Evolutionary conservation across 2,888 invertebrate genomes (phyloP), one percentile per base, ranked within the genome.

Genomic region (Uloborus plumipes): DNA sequence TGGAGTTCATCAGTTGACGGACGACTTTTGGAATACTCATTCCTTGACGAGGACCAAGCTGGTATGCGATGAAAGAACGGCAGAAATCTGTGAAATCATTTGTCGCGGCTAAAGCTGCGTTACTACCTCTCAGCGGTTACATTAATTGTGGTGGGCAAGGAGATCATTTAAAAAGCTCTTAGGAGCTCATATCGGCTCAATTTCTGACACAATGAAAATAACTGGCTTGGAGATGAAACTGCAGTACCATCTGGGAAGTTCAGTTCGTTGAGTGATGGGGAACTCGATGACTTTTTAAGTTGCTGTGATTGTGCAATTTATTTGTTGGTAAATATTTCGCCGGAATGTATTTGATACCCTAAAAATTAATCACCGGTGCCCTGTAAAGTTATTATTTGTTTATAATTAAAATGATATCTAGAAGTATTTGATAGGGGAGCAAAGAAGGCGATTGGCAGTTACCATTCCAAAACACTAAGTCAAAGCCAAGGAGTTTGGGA

Each of bases 1-100:
- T 81, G 80, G 74, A 81, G 74, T 81, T 81, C 80, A 81, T 81
- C 80, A 81, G 80, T 80, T 80, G 74, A 74, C 80, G 70, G 73
- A 67, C 62, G 73, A 74, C 80, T 74, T 69, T 80, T 64, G 74
- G 59, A 55, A 66, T 66, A 51, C 51, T 15, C 66, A 81, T 80
- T 64, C 69, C 61, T 80, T 67, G 79, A 80, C 73, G 74, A 79
- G 55, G 66, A 66, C 16, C 77, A 65, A 70, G 39, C 70, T 31
- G 31, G n/a, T 50, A 61, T 50, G 61, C 65, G 80, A 49, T 74
- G 80, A 81, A 74, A 74, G 74, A 49, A 55, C 55, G 51, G 65
- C 20, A 39, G 39, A 55, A 61, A 74, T 74, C 79, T 80, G 79
- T 69, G 73, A 80, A 80, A 80, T 73, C 79, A 80, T 80, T 80